Base-by-base conservation (phyloP, 2,113 vertebrate genomes). In the Benitochromis conjunctus region DNA sequence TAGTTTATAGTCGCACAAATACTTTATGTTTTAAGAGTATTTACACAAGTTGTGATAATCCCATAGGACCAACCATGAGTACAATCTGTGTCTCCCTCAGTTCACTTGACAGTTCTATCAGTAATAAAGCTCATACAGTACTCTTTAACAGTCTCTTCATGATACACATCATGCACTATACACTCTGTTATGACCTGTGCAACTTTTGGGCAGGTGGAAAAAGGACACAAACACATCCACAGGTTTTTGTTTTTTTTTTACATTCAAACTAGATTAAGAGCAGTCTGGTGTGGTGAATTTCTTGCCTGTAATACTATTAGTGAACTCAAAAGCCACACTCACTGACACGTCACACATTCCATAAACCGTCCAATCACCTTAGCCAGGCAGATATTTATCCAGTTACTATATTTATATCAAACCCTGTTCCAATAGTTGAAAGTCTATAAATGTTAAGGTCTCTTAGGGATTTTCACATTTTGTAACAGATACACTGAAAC, bases 331-430 rank as follows among this genome's bases (percentile, higher is more conserved):
- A 43, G n/a, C 41, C 54, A 55, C 8, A 29, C 60, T 43, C 21
- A 6, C 24, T 8, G 86, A 87, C 34, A 71, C 64, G 34, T 90
- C 85, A 91, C 76, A 64, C 82, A 85, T 84, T 92, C 88, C 88
- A 81, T 5, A 3, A 1, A 56, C 41, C 78, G 21, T 82, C 60
- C 76, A 86, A 19, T 80, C 55, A 41, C 5, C 10, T 6, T 11
- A 34, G 29, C 18, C 6, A 3, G 11, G 24, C 18, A 51, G 54
- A 83, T 55, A 76, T 66, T 66, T 54, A 85, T 80, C 79, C 58
- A 79, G 26, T 80, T 69, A 51, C 43, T 51, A 46, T 62, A 46
- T 64, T 81, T 21, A 80, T 5, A 12, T 48, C n/a, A 18, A 74
- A 13, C 3, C 7, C 5, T 57, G 4, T 87, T 89, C 58, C 57